Conservation (phyloP, 2,113 vertebrate genomes). For the Aldabrachelys gigantea region DNA sequence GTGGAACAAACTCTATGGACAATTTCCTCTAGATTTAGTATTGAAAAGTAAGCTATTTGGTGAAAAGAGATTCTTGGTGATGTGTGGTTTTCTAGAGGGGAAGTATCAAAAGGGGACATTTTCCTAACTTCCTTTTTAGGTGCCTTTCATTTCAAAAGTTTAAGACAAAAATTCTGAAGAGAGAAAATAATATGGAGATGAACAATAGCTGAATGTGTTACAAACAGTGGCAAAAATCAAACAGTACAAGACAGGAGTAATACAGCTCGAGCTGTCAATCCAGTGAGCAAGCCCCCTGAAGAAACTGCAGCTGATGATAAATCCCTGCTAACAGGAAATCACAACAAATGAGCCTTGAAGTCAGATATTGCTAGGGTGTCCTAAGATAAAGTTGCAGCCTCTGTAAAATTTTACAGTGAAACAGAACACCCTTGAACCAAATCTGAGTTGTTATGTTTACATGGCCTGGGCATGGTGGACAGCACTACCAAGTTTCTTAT, state of each 20-base stretch:
- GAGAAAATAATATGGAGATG: background rate
- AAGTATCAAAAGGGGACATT: background rate
- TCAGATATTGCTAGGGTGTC: constrained; percentile 54
- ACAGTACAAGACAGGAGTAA: constrained; percentile 49
- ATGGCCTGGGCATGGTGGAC: background rate
- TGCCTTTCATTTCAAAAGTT: fast-evolving
- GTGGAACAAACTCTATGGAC: constrained; percentile 2
- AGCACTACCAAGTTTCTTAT: constrained; percentile 31
- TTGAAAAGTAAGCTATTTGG: constrained; percentile 17
- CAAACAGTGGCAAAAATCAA: constrained; percentile 55
- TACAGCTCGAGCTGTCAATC: constrained; percentile 36
- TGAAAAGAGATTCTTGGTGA: background rate
- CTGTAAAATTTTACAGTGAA: constrained; percentile 45
- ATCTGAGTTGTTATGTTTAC: constrained; percentile 29
- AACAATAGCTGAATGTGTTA: constrained; percentile 20
- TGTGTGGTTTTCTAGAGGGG: background rate
- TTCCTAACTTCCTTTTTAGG: background rate
- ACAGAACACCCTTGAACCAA: constrained; percentile 59
- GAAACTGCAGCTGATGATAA: constrained; percentile 54
- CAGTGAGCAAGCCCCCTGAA: constrained; percentile 45
- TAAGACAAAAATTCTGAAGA: background rate
- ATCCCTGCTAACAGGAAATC: constrained; percentile 48
- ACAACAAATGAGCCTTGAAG: constrained; percentile 63
- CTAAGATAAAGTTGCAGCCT: constrained; percentile 58
- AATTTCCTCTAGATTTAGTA: constrained; percentile 40